These are phyloP conservation scores for Porphyrio hochstetteri DNA, from an alignment of 2,113 vertebrate genomes.

Conservation along the genomic window DNA sequence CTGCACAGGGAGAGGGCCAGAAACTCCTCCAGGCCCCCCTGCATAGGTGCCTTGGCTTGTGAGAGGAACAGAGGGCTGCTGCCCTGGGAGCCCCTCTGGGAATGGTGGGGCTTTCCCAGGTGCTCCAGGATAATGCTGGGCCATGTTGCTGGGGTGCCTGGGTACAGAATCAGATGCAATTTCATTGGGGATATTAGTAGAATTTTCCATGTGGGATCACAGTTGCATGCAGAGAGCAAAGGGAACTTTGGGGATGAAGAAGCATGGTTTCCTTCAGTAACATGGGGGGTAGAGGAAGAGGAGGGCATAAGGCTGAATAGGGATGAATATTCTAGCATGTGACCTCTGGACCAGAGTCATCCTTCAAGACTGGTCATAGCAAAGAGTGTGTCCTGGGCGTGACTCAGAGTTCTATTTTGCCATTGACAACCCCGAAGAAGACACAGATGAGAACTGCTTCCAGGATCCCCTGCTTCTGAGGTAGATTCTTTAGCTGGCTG, in stretches of 20 bases:
- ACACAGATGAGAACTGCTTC: background rate
- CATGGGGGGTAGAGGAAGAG: background rate
- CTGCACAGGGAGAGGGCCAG: background rate
- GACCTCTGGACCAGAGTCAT: background rate
- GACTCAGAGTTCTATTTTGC: background rate
- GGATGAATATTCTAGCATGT: background rate
- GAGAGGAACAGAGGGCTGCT: background rate
- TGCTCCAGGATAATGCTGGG: background rate
- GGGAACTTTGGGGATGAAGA: background rate
- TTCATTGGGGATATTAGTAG: background rate
- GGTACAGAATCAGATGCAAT: background rate
- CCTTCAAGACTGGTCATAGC: background rate
- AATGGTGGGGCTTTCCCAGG: background rate
- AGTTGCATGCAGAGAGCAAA: background rate
- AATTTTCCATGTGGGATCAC: background rate
- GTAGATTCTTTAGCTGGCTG: background rate
- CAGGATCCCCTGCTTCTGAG: background rate
- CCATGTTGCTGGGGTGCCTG: background rate
- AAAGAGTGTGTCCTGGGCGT: background rate
- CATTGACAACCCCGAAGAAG: background rate
- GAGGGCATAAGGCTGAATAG: background rate
- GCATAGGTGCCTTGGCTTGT: fast-evolving
- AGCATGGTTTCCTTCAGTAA: background rate
- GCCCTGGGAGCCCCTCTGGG: fast-evolving
- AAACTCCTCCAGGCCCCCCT: background rate